Evolutionary conservation across 1,140 invertebrate genomes (phyloP), one percentile per base, ranked within the genome.

Genomic region (Drosophila sechellia): DNA sequence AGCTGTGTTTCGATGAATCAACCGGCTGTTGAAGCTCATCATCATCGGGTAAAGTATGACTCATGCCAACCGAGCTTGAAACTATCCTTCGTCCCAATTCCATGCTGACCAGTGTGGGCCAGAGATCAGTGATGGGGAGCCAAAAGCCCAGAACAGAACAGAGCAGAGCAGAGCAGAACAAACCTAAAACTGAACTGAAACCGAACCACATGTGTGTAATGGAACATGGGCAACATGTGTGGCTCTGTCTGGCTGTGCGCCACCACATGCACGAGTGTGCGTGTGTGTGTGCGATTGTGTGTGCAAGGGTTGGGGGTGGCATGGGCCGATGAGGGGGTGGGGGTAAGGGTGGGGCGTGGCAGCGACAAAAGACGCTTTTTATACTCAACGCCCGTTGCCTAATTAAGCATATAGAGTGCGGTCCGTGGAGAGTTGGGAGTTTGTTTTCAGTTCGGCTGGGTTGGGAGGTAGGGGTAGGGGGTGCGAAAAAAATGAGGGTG

Each of bases 361-460:
- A 71, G 64, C 80, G 76, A 87, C 79, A 81, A 87, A 75, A 87
- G 79, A 83, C 79, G 83, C 83, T 84, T 87, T 83, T 89, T 73
- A 89, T 89, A 70, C 79, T 66, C 72, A 69, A 89, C 66, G 81
- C 83, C 80, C 72, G 66, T 86, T 86, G 81, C 78, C 81, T 86
- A 81, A 86, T 86, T 84, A 85, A 81, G 83, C 83, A 89, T 84
- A 83, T 80, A 77, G 58, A 71, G 79, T 72, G 27, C 53, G 37
- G 39, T 66, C 27, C n/a, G 13, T 37, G 3, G 4, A 13, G 25
- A 12, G 13, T 20, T 22, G 55, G 55, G 31, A 34, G 43, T 27
- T 37, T 1, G n/a, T 12, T 31, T 50, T 34, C 4, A 13, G 22
- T 8, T 31, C 5, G 46, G 46, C 34, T 39, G 37, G 11, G 35